These are phyloP conservation scores for Phortica magna DNA, from an alignment of 2,888 invertebrate species.

Conservation along the genomic window DNA sequence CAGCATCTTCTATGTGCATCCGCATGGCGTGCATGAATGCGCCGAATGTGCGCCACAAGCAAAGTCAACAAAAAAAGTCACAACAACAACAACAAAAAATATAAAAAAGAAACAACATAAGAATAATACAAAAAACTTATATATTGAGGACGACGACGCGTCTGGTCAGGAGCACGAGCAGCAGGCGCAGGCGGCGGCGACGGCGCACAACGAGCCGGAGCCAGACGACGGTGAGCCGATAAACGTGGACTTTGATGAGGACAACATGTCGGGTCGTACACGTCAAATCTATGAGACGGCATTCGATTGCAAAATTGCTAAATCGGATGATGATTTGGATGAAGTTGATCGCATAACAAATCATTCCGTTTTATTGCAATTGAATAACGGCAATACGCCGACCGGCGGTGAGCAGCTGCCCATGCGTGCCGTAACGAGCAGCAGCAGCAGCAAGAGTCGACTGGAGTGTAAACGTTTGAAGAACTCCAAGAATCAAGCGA, in stretches of 20 bases:
- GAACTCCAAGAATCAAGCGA: constrained; percentile 76
- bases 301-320: constrained; percentile 91
- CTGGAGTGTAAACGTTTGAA: constrained; percentile 76
- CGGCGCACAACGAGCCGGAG: constrained; percentile 7
- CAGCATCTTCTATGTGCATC: constrained; percentile 85
- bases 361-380: constrained; percentile 85
- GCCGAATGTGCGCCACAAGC: constrained; percentile 72
- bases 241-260: constrained; percentile 34
- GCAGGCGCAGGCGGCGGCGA: constrained; percentile 38
- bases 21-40: constrained; percentile 82
- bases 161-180: constrained; percentile 62
- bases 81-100: background rate
- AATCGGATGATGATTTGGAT: constrained; percentile 88
- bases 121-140: too few species aligned
- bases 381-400: constrained; percentile 74
- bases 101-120: too few species aligned
- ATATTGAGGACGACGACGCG: constrained; percentile 38
- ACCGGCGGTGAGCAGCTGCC: background rate
- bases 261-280: constrained; percentile 78
- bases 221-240: constrained; percentile 59
- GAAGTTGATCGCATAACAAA: constrained; percentile 90
- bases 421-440: background rate
- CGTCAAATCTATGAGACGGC: constrained; percentile 93
- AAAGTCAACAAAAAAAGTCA: constrained; percentile 41
- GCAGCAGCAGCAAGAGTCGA: constrained; percentile 54